A percentile compares a stretch with the other conserved stretches of the same genome.
These are phyloP conservation scores for Anoplius nigerrimus DNA, from an alignment of 2,888 invertebrate genomes.

Conservation along the genomic window DNA sequence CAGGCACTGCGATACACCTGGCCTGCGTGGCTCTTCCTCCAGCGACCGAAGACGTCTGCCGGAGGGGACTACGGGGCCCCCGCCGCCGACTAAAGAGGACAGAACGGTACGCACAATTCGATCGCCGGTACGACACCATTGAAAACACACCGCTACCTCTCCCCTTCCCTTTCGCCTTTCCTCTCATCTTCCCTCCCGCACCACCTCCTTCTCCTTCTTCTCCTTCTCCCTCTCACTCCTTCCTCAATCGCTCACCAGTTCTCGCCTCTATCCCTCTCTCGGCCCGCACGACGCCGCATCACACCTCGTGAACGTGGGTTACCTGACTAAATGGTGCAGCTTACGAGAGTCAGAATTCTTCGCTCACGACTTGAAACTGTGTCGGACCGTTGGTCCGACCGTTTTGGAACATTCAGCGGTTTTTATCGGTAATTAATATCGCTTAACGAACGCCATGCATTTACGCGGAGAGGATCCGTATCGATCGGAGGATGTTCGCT, in stretches of 20 bases:
- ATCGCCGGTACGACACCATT: constrained; percentile 72
- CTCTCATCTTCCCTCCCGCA: constrained; percentile 44
- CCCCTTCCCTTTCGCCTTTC: constrained; percentile 28
- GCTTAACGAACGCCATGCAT: too few species aligned
- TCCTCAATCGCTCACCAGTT: constrained; percentile 14
- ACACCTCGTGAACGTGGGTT: too few species aligned
- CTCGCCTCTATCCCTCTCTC: constrained; percentile 37
- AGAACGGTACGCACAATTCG: constrained; percentile 74
- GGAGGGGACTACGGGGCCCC: constrained; percentile 61
- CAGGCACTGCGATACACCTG: constrained; percentile 66
- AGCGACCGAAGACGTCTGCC: constrained; percentile 71
- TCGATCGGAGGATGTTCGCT: too few species aligned
- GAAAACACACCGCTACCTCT: constrained; percentile 66
- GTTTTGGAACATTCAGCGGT: too few species aligned
- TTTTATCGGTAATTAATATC: too few species aligned
- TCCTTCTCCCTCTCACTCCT: constrained; percentile 5
- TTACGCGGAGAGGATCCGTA: too few species aligned
- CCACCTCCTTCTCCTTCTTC: constrained; percentile 16
- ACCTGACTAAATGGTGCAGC: too few species aligned
- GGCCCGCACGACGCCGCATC: not conserved
- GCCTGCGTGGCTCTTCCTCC: constrained; percentile 70
- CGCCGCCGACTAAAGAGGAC: constrained; percentile 72
- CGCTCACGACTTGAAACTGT: not conserved
- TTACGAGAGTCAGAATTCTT: constrained; percentile 7
- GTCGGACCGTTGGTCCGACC: too few species aligned